Conservation (phyloP, 2,888 invertebrate species). For the Zaprionus lineosus region DNA sequence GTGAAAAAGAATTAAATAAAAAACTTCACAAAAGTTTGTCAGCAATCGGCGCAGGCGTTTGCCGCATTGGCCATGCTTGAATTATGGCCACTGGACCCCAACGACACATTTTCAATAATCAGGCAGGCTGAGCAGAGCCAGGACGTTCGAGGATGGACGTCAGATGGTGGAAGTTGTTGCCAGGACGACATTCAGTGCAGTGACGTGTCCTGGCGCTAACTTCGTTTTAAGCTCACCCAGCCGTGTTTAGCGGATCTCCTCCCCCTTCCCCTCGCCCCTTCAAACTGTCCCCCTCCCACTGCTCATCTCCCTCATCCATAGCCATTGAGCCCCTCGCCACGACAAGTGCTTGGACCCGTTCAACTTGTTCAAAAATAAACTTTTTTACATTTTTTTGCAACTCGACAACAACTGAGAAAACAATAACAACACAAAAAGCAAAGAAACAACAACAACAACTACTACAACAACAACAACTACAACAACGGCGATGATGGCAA, state of each 20-base stretch:
- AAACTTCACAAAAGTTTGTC: slow-evolving; percentile 42
- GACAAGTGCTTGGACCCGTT: slow-evolving; percentile 37
- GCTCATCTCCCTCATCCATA: too few species aligned
- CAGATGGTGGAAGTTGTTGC: slow-evolving; percentile 11
- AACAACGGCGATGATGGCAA: slow-evolving; percentile 24
- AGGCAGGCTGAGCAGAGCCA: slow-evolving; percentile 36
- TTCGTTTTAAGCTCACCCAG: slow-evolving; percentile 69
- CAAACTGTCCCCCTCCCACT: slow-evolving; percentile 2
- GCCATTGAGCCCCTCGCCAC: slow-evolving; percentile 25
- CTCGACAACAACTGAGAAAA: slow-evolving; percentile 48
- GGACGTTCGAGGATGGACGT: too few species aligned
- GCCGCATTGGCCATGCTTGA: slow-evolving; percentile 61
- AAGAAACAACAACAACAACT: slow-evolving; percentile 6
- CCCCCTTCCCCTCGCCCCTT: background rate
- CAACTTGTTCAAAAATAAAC: slow-evolving; percentile 64
- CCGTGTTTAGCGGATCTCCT: slow-evolving; percentile 47
- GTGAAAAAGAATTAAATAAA: slow-evolving; percentile 4
- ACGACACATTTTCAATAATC: slow-evolving; percentile 76
- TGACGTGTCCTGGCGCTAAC: slow-evolving; percentile 47
- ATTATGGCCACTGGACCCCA: slow-evolving; percentile 71
- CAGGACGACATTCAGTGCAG: slow-evolving; percentile 26
- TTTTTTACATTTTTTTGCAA: slow-evolving; percentile 54
- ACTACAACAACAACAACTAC: slow-evolving; percentile 18
- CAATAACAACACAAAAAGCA: slow-evolving; percentile 17
- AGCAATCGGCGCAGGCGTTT: slow-evolving; percentile 44